Evolutionary conservation across 2,888 invertebrate genomes (phyloP).

Genomic region (Cryptocheilus praepositus): DNA sequence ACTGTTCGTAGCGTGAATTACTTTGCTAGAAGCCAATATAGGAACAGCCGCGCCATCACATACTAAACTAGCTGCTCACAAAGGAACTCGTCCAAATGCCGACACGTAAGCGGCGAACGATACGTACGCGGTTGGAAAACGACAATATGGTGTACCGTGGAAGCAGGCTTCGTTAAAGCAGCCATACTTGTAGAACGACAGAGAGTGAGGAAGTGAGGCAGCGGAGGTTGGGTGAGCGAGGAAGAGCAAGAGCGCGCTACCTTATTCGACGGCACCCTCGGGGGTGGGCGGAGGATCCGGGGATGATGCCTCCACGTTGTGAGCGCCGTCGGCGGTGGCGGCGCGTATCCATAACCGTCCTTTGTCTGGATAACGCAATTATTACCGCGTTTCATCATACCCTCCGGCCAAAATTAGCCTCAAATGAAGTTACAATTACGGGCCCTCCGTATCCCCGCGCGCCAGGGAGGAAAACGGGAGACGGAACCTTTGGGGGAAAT

Average conservation of each 20-base stretch:
- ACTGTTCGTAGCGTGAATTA: too few relatives aligned
- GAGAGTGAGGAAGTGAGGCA: constrained; percentile 28
- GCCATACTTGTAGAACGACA: constrained; percentile 69
- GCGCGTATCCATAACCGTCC: constrained; percentile 75
- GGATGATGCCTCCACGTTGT: constrained; percentile 53
- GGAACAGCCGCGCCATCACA: too few relatives aligned
- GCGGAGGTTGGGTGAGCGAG: constrained; percentile 1
- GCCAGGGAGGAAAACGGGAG: constrained; percentile 2
- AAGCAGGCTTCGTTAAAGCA: constrained; percentile 67
- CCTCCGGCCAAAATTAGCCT: constrained; percentile 73
- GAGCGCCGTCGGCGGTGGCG: constrained; percentile 53
- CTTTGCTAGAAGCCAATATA: too few relatives aligned
- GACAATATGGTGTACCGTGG: constrained; percentile 61
- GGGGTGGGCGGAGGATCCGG: constrained; percentile 65
- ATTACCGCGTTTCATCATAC: constrained; percentile 75
- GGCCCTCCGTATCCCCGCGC: constrained; percentile 43
- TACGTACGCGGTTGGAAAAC: constrained; percentile 38
- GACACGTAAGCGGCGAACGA: constrained; percentile 33
- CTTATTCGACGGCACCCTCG: constrained; percentile 63
- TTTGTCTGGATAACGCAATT: constrained; percentile 74
- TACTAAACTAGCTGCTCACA: too few relatives aligned
- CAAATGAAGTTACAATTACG: constrained; percentile 75
- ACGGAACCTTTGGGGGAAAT: constrained; percentile 32
- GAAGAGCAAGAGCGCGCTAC: constrained; percentile 45
- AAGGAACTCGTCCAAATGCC: constrained; percentile 10